A percentile compares a stretch with the other conserved stretches of the same genome.
Conservation (phyloP, 2,113 vertebrate species). For the Tachysurus fulvidraco region DNA sequence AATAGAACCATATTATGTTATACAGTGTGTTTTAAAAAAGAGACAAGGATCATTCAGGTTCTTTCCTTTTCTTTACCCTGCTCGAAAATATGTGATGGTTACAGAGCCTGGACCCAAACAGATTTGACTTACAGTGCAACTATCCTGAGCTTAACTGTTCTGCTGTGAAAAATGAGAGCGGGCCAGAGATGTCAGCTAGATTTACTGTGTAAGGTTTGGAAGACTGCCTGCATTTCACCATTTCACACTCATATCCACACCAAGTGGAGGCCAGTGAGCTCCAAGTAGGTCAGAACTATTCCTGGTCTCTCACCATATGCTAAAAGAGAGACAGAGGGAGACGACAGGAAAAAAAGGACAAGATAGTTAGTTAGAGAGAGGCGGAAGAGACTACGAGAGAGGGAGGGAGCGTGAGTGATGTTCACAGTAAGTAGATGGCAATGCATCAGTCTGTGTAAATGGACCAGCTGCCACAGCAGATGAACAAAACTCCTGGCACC, state of each 20-base stretch:
- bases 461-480: slow-evolving; percentile 61
- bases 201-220: slow-evolving; percentile 56
- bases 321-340: slow-evolving; percentile 51
- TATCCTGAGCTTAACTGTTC: slow-evolving; percentile 26
- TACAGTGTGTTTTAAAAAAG: neutral
- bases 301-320: slow-evolving; percentile 68
- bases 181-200: slow-evolving; percentile 57
- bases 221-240: slow-evolving; percentile 50
- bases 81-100: slow-evolving; percentile 6
- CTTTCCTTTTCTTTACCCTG: neutral
- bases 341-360: neutral
- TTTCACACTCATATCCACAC: slow-evolving; percentile 37
- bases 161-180: slow-evolving; percentile 58
- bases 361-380: slow-evolving; percentile 6
- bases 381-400: slow-evolving; percentile 17
- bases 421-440: slow-evolving; percentile 53
- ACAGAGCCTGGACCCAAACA: neutral
- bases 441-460: slow-evolving; percentile 63
- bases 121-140: slow-evolving; percentile 26
- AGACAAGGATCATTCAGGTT: neutral
- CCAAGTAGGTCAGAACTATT: slow-evolving; percentile 77
- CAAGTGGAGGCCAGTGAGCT: slow-evolving; percentile 56
- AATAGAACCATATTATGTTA: neutral
- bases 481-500: slow-evolving; percentile 56
- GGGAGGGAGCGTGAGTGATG: neutral